These are phyloP conservation scores for Acropora tenuis DNA, from an alignment of 64 coral and sea anemone genomes.

Conservation along the genomic window DNA sequence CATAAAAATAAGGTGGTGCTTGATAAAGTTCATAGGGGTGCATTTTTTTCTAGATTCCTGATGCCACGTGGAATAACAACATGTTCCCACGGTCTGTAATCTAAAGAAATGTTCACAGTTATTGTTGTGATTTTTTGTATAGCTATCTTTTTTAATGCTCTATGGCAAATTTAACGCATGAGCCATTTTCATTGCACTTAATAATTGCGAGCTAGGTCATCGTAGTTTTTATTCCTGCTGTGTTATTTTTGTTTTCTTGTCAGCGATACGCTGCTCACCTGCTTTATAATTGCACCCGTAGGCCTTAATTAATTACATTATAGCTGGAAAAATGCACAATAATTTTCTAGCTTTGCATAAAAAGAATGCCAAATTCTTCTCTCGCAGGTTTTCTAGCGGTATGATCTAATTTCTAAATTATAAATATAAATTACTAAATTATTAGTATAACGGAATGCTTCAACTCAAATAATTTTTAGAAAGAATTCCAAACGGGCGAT, in stretches of 20 bases:
- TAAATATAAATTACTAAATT: too few species aligned
- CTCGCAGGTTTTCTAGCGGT: too few species aligned
- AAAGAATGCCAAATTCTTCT: too few species aligned
- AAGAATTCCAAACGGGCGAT: too few species aligned
- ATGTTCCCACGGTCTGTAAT: neutral
- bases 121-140: neutral
- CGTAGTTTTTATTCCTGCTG: neutral
- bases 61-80: constrained; percentile 9
- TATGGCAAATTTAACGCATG: neutral
- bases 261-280: neutral
- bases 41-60: neutral
- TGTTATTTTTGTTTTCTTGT: neutral
- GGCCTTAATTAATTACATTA: neutral
- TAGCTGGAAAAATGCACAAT: too few species aligned
- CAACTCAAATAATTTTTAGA: too few species aligned
- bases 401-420: too few species aligned
- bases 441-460: too few species aligned
- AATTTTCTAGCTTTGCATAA: too few species aligned
- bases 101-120: neutral
- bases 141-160: neutral
- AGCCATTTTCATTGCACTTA: neutral
- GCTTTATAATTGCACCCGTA: neutral
- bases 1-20: neutral
- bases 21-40: neutral
- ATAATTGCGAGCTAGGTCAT: neutral